Conservation (phyloP, 2,888 invertebrate genomes). For the Netelia fuscicornis region DNA sequence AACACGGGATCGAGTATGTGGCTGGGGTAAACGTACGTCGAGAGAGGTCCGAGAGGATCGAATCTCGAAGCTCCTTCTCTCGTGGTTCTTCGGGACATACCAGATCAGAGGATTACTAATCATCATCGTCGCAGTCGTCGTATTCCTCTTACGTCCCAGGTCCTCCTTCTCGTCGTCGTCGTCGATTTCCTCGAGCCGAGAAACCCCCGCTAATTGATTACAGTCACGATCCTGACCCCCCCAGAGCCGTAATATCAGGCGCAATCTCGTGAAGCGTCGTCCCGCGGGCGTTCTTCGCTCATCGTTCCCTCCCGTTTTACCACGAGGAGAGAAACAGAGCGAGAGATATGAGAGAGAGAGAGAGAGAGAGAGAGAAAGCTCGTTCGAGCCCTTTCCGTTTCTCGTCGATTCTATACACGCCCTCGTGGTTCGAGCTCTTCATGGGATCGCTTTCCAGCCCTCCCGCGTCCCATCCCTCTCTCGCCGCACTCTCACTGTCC, state of each 20-base stretch:
- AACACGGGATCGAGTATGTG: slow-evolving; percentile 19
- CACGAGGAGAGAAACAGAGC: slow-evolving; percentile 28
- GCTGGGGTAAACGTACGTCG: slow-evolving; percentile 12
- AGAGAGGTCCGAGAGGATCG: slow-evolving; percentile 52
- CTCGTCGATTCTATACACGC: slow-evolving; percentile 37
- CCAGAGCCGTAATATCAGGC: slow-evolving; percentile 67
- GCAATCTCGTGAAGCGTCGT: slow-evolving; percentile 65
- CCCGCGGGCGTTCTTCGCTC: slow-evolving; percentile 67
- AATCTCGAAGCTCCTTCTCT: slow-evolving; percentile 39
- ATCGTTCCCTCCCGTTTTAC: slow-evolving; percentile 43
- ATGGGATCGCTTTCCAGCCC: slow-evolving; percentile 30
- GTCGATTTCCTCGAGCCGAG: slow-evolving; percentile 82
- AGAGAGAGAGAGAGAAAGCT: slow-evolving; percentile 16
- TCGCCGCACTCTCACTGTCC: not conserved
- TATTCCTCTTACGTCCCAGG: slow-evolving; percentile 31
- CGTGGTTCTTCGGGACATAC: slow-evolving; percentile 38
- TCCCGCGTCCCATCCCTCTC: slow-evolving; percentile 4
- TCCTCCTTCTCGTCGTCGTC: slow-evolving; percentile 56
- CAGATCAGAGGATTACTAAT: slow-evolving; percentile 80
- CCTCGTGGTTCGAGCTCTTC: slow-evolving; percentile 32
- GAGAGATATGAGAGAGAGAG: slow-evolving; percentile 11
- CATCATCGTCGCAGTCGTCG: slow-evolving; percentile 71
- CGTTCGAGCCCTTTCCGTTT: slow-evolving; percentile 22
- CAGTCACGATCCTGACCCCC: slow-evolving; percentile 82
- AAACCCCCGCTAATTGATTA: slow-evolving; percentile 84